A percentile compares a stretch with the other conserved stretches of the same genome.
Evolutionary conservation across 1,140 invertebrate genomes (phyloP).

Genomic region (Meloidogyne exigua): DNA sequence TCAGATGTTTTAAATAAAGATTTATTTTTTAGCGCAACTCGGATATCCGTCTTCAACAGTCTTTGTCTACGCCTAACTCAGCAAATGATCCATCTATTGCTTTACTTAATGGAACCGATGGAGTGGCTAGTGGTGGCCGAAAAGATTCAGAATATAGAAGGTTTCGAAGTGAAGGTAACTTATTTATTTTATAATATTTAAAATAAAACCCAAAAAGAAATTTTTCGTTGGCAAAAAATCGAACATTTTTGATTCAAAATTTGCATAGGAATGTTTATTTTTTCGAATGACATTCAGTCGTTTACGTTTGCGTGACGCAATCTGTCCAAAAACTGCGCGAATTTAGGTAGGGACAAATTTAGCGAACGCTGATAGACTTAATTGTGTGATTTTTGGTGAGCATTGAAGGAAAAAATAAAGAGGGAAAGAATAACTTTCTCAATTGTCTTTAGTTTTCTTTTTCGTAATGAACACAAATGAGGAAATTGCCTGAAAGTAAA

Average conservation of each 20-base stretch:
- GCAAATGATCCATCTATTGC: constrained; percentile 27
- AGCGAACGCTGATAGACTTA: constrained; percentile 1
- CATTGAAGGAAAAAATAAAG: neutral
- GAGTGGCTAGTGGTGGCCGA: constrained; percentile 1
- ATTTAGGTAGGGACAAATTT: neutral
- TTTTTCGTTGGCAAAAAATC: neutral
- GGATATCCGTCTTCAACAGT: constrained; percentile 53
- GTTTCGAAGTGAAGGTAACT: constrained; percentile 60
- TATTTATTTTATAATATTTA: neutral
- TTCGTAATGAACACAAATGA: neutral
- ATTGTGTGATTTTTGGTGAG: neutral
- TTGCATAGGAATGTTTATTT: neutral
- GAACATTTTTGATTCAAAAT: neutral
- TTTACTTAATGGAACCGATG: constrained; percentile 9
- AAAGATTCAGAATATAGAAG: constrained; percentile 62
- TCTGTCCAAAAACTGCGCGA: neutral
- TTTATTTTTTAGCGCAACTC: constrained; percentile 34
- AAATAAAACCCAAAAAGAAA: neutral
- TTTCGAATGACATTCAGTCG: neutral
- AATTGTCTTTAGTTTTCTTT: neutral
- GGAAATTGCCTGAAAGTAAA: neutral
- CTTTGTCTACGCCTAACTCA: constrained; percentile 55
- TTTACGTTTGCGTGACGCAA: constrained; percentile 3
- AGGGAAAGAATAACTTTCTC: neutral
- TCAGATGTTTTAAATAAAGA: neutral